A percentile compares a stretch with the other conserved stretches of the same genome.
Conservation (phyloP, 2,797 vertebrate species). For the Hypotaenidia okinawae region DNA sequence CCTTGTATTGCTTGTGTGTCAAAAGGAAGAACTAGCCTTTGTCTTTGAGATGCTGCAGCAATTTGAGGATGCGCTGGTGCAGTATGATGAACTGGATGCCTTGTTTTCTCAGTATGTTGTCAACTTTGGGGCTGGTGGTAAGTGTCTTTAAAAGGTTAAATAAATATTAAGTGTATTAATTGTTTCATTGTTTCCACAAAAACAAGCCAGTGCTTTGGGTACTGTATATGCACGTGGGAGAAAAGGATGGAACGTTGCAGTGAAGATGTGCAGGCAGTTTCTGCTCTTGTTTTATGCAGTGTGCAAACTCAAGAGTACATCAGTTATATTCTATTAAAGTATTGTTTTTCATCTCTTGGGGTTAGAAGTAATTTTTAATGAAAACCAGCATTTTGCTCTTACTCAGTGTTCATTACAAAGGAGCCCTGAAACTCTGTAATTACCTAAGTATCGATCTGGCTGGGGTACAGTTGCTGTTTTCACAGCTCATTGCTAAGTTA, state of each 20-base stretch:
- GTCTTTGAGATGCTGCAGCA: conserved; percentile 99
- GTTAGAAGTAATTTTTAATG: background rate
- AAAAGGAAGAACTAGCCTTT: conserved; percentile 96
- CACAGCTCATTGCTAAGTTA: background rate
- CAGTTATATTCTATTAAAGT: background rate
- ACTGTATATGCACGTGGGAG: background rate
- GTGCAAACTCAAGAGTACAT: background rate
- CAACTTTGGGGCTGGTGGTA: conserved; percentile 97
- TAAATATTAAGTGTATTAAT: background rate
- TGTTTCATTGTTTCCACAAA: background rate
- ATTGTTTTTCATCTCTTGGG: background rate
- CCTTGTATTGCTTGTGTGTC: conserved; percentile 18
- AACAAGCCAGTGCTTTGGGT: background rate
- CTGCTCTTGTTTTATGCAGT: background rate
- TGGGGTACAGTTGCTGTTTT: conserved; percentile 21
- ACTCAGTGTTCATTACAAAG: background rate
- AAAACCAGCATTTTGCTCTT: conserved; percentile 1
- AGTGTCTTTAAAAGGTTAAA: conserved; percentile 37
- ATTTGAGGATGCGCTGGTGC: conserved; percentile 96
- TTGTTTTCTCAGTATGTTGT: conserved; percentile 98
- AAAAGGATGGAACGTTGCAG: background rate
- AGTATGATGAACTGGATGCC: conserved; percentile 98
- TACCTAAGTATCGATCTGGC: background rate
- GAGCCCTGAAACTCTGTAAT: background rate
- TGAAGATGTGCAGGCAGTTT: background rate